These are phyloP conservation scores for Calameuta idolon DNA, from an alignment of 2,888 invertebrate species.

Conservation along the genomic window DNA sequence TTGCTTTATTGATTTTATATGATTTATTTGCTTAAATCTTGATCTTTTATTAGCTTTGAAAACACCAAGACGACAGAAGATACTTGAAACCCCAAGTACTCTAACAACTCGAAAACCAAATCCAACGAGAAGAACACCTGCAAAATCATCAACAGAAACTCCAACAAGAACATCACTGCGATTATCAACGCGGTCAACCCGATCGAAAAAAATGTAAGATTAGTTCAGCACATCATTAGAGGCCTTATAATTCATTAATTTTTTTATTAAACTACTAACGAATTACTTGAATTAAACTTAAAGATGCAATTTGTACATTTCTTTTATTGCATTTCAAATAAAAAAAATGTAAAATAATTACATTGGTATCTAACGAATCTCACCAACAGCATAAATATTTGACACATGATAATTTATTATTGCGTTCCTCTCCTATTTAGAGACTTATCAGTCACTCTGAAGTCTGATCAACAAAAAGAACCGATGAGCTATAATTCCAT, in stretches of 20 bases:
- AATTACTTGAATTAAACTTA: neutral
- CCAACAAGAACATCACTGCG: conserved; percentile 18
- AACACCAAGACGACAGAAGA: conserved; percentile 7
- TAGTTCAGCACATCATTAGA: neutral
- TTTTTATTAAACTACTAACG: neutral
- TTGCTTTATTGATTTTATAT: neutral
- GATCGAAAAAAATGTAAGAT: neutral
- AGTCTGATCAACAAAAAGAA: no score
- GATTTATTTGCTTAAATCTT: neutral
- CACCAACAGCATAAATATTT: no score
- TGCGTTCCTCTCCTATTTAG: no score
- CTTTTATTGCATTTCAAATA: neutral
- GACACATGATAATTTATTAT: no score
- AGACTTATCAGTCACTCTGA: no score
- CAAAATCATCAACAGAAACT: conserved; percentile 7
- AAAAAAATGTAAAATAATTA: neutral
- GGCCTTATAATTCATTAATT: neutral
- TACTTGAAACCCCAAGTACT: neutral
- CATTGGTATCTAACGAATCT: neutral
- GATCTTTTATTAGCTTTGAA: neutral
- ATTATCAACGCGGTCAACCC: conserved; percentile 15
- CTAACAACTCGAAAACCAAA: neutral
- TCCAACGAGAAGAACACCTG: conserved; percentile 9
- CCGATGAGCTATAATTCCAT: no score
- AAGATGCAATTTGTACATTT: neutral